A percentile compares a stretch with the other conserved stretches of the same genome.
phyloP scores from a whole-genome alignment of 2,888 invertebrate species.

The Tetrapedia diversipes region DNA sequence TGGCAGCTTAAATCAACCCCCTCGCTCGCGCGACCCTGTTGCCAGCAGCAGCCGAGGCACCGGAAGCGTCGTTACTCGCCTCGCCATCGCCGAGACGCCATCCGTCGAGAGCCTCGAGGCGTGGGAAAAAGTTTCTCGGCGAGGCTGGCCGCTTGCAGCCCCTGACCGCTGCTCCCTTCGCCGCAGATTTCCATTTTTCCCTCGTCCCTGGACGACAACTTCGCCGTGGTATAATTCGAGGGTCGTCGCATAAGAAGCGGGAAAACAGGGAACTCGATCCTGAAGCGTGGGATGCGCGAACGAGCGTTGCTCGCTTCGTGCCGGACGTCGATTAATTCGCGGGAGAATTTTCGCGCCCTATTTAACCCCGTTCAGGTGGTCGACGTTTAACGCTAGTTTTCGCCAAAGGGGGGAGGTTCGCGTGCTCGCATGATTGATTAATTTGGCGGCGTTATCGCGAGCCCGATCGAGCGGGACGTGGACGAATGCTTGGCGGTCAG shows the following conservation, averaged over 20 bases:
- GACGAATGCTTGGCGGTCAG: not conserved
- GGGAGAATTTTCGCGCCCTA: constrained; percentile 13
- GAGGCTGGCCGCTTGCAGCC: constrained; percentile 13
- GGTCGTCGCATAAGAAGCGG: constrained; percentile 49
- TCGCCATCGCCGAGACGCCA: constrained; percentile 36
- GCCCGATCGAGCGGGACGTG: not conserved
- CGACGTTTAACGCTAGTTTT: constrained; percentile 35
- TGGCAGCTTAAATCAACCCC: constrained; percentile 71
- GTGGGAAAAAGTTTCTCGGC: constrained; percentile 63
- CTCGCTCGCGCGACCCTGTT: constrained; percentile 19
- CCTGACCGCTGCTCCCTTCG: constrained; percentile 20
- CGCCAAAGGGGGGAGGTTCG: not conserved
- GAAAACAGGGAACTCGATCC: constrained; percentile 32
- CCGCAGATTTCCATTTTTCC: constrained; percentile 15
- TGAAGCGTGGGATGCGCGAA: constrained; percentile 46
- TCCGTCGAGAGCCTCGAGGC: constrained; percentile 49
- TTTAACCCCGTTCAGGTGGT: not conserved
- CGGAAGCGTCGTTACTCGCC: constrained; percentile 25
- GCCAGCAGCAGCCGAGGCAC: constrained; percentile 2
- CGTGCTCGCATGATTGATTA: constrained; percentile 58
- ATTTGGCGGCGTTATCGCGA: constrained; percentile 13
- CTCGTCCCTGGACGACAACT: not conserved
- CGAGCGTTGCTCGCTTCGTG: not conserved
- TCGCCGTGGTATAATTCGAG: constrained; percentile 51
- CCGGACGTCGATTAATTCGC: constrained; percentile 58